Evolutionary conservation across 2,888 invertebrate species (phyloP), one percentile per base, ranked within the genome.

Genomic region (Diploptera punctata): DNA sequence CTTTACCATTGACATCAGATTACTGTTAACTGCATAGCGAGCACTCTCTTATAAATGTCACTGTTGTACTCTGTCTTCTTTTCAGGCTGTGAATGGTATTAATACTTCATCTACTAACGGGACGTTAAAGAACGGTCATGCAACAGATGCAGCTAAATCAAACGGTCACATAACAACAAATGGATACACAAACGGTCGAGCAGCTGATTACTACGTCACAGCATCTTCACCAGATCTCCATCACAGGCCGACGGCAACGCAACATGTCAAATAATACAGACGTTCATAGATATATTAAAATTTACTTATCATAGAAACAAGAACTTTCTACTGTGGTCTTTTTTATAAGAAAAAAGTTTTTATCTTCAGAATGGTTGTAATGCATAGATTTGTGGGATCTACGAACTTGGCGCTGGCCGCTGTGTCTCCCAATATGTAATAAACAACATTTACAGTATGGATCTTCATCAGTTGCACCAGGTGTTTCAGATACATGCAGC

Each of bases 171-270:
- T n/a, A n/a, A 68, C 75, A 67, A 65, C 77, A 61, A 77, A 77
- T 73, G 76, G 77, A 24, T 79, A 77, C 44, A 77, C 77, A 38
- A 75, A 76, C 18, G 79, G 79, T 62, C 78, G 82, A 78, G 83
- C 85, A 16, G 84, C 85, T 31, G 86, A 86, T 77, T 86, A 86
- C 77, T 86, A 87, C 76, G 82, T 86, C 69, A 86, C 86, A 78
- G 86, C 75, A 3, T 65, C 67, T 16, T 29, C 70, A 19, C 43
- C 69, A 44, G 75, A 73, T 31, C 67, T 73, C 18, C 75, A 75
- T 43, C 67, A 70, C 24, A 61, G 75, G 52, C 26, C 68, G n/a
- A 47, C 70, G n/a, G 44, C 69, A 43, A 69, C 43, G n/a, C 31
- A 44, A 52, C 29, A 44, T 29, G 18, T 65, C n/a, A 47, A 65